Percentiles rank a stretch among this genome's conserved stretches.
phyloP scores from a whole-genome alignment of 2,888 invertebrate species.

The Dolichomitus sp. region DNA sequence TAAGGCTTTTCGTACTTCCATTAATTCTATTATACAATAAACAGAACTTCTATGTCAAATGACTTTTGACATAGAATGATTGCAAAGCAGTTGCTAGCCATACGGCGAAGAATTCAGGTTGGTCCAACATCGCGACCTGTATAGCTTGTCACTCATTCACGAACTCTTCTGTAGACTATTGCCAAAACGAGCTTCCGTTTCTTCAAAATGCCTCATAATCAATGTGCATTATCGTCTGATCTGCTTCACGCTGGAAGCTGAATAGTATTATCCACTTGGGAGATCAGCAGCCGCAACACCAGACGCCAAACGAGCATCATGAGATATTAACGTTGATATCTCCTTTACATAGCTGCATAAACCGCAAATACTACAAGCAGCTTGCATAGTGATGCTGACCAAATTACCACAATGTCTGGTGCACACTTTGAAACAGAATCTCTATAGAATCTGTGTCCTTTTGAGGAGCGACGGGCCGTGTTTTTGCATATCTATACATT shows the following conservation, averaged over 20 bases:
- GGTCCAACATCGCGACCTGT: too few relatives aligned
- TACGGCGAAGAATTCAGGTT: too few relatives aligned
- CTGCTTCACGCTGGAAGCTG: conserved; percentile 5
- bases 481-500: background rate
- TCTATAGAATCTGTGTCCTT: background rate
- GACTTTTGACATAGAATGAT: too few relatives aligned
- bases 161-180: background rate
- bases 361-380: background rate
- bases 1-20: too few relatives aligned
- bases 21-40: too few relatives aligned
- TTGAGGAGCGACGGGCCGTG: background rate
- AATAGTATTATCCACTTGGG: conserved; percentile 14
- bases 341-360: conserved; percentile 14
- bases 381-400: background rate
- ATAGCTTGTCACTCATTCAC: conserved; percentile 18
- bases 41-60: too few relatives aligned
- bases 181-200: background rate
- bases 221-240: conserved; percentile 12
- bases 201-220: conserved; percentile 31
- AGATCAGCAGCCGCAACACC: conserved; percentile 16
- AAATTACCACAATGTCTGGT: background rate
- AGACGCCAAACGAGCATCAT: conserved; percentile 21
- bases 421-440: background rate
- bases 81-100: too few relatives aligned
- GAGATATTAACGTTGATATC: conserved; percentile 31